These are phyloP conservation scores for Conchocele bisecta DNA, from an alignment of 2,888 invertebrate species.

Conservation along the genomic window DNA sequence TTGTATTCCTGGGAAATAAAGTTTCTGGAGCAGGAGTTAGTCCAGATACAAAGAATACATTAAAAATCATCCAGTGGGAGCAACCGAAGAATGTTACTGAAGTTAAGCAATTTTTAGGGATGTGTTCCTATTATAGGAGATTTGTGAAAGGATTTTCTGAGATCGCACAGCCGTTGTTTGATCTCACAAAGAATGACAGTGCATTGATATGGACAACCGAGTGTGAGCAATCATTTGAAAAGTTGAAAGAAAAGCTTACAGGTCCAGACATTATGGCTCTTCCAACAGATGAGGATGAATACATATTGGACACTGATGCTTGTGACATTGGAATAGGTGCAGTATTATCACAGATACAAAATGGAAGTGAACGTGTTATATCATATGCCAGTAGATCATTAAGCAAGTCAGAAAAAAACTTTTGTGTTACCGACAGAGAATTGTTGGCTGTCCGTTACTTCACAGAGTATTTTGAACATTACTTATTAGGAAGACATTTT, in stretches of 20 bases:
- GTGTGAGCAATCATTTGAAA: conserved; percentile 21
- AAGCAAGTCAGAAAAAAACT: conserved; percentile 16
- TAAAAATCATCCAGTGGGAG: conserved; percentile 18
- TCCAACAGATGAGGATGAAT: conserved; percentile 16
- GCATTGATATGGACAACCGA: conserved; percentile 25
- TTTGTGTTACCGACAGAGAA: conserved; percentile 26
- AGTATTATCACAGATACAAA: conserved; percentile 34
- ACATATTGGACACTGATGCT: conserved; percentile 42
- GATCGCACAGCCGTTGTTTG: conserved; percentile 33
- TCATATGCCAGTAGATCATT: conserved; percentile 27
- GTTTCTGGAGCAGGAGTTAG: conserved; percentile 3
- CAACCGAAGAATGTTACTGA: conserved; percentile 24
- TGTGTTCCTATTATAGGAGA: conserved; percentile 38
- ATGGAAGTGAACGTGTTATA: conserved; percentile 27
- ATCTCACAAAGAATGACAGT: conserved; percentile 20
- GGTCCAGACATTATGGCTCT: conserved; percentile 32
- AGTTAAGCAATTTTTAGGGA: conserved; percentile 40
- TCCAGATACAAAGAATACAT: conserved; percentile 11
- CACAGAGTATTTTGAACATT: conserved; percentile 24
- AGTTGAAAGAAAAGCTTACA: conserved; percentile 20
- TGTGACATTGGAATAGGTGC: conserved; percentile 37
- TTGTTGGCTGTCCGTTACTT: conserved; percentile 17
- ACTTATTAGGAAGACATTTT: conserved; percentile 11
- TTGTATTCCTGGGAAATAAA: conserved; percentile 42
- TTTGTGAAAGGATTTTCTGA: conserved; percentile 23